Conservation (phyloP, 2,888 invertebrate species). For the Orgyia antiqua region DNA sequence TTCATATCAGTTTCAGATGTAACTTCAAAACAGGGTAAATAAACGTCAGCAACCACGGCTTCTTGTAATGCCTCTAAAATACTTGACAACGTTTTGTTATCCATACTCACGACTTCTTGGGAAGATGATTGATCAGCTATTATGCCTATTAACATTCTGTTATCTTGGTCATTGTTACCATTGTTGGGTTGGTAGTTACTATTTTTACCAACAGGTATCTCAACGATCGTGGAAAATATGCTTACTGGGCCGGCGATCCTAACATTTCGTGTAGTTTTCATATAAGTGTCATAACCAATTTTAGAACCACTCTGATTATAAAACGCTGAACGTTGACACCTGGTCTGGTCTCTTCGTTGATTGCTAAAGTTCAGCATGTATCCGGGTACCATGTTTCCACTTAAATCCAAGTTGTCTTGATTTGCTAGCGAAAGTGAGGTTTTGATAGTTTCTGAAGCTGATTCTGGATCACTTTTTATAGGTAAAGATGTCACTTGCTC, state of each 20-base stretch:
- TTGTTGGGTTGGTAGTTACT: constrained; percentile 16
- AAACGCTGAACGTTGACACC: constrained; percentile 22
- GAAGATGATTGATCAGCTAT: neutral
- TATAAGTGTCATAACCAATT: constrained; percentile 23
- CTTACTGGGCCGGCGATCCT: constrained; percentile 11
- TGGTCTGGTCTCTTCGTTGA: constrained; percentile 17
- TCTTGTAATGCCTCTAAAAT: constrained; percentile 6
- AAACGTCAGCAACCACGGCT: constrained; percentile 16
- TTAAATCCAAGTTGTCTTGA: constrained; percentile 13
- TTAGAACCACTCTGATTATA: constrained; percentile 14
- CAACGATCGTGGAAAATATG: constrained; percentile 13
- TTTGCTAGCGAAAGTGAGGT: constrained; percentile 11
- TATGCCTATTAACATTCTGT: constrained; percentile 17
- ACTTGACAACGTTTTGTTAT: constrained; percentile 5
- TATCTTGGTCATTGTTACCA: constrained; percentile 7
- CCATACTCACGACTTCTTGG: neutral
- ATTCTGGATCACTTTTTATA: constrained; percentile 11
- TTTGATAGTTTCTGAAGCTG: constrained; percentile 10
- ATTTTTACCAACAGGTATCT: constrained; percentile 21
- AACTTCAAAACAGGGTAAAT: constrained; percentile 20
- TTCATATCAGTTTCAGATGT: constrained; percentile 19
- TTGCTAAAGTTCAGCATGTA: constrained; percentile 22
- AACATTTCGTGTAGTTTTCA: constrained; percentile 19
- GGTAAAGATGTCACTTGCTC: constrained; percentile 15
- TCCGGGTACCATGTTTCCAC: constrained; percentile 27